Conservation (phyloP, 2,113 vertebrate genomes). For the Trichomycterus rosablanca region DNA sequence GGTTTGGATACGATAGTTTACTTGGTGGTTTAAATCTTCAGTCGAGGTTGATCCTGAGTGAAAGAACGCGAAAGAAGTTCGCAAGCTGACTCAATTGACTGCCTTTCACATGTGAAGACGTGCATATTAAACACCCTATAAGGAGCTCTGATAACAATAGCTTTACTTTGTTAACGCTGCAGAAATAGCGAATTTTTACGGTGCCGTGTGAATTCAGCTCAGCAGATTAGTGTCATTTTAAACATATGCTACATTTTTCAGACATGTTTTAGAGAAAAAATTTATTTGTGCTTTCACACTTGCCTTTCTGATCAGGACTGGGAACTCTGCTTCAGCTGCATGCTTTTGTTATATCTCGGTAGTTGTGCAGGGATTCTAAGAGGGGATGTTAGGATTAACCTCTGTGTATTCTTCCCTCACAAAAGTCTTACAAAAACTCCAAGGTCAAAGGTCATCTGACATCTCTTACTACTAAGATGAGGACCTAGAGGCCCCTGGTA, state of each 20-base stretch:
- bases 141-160: conserved; percentile 37
- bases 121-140: conserved; percentile 41
- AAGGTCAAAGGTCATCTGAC: conserved; percentile 42
- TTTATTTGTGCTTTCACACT: conserved; percentile 16
- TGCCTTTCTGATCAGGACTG: conserved; percentile 15
- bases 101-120: conserved; percentile 13
- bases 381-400: conserved; percentile 36
- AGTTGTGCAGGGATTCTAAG: conserved; percentile 26
- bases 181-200: conserved; percentile 32
- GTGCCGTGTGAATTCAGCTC: conserved; percentile 40
- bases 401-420: conserved; percentile 11
- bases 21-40: no score
- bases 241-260: conserved; percentile 39
- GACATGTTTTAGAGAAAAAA: conserved; percentile 38
- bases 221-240: conserved; percentile 46
- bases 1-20: no score
- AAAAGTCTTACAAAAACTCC: conserved; percentile 19
- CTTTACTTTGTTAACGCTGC: conserved; percentile 39
- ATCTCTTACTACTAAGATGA: conserved; percentile 28
- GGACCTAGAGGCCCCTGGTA: conserved; percentile 24
- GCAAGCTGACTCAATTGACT: no score
- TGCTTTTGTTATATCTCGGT: conserved; percentile 16
- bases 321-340: conserved; percentile 23
- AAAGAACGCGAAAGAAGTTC: no score
- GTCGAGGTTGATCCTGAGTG: no score